These are phyloP conservation scores for Amphimallon solstitiale DNA, from an alignment of 2,888 invertebrate genomes.

Conservation along the genomic window DNA sequence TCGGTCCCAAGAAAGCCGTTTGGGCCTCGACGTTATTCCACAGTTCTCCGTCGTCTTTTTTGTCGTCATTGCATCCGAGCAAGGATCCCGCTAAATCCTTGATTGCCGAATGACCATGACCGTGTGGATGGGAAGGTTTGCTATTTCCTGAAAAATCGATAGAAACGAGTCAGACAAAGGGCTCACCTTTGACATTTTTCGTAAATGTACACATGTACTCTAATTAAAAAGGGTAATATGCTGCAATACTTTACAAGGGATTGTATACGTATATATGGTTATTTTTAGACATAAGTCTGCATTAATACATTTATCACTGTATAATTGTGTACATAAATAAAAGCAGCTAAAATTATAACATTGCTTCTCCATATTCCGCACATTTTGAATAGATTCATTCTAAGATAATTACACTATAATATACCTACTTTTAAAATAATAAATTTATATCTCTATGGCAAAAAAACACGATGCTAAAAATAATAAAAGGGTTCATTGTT, in stretches of 20 bases:
- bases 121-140: conserved; percentile 62
- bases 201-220: neutral
- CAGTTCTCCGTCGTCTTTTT: conserved; percentile 85
- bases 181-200: conserved; percentile 27
- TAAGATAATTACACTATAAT: no score
- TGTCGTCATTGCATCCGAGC: conserved; percentile 74
- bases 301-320: no score
- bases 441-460: no score
- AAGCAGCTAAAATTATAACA: no score
- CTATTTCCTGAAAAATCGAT: conserved; percentile 60
- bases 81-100: conserved; percentile 62
- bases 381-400: no score
- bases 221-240: neutral
- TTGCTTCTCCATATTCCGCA: no score
- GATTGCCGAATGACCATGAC: conserved; percentile 62
- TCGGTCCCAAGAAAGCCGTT: conserved; percentile 95
- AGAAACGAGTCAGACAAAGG: conserved; percentile 8
- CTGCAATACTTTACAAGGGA: neutral
- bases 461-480: no score
- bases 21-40: conserved; percentile 90
- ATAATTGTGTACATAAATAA: no score
- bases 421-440: no score
- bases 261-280: neutral
- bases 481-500: no score
- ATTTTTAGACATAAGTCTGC: neutral